These are phyloP conservation scores for Stenodema calcarata DNA, from an alignment of 2,888 invertebrate genomes.

Conservation along the genomic window DNA sequence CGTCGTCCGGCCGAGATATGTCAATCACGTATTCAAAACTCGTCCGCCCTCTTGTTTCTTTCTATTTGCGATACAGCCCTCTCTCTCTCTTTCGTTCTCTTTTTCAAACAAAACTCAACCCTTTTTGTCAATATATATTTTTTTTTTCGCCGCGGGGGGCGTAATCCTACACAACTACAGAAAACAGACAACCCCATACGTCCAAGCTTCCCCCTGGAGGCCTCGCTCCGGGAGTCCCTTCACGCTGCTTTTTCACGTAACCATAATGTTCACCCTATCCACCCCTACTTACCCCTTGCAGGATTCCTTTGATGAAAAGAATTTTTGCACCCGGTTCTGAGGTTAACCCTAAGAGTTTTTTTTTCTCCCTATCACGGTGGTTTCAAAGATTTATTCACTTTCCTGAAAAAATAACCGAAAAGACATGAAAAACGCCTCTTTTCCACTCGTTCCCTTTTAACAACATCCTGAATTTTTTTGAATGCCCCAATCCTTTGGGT, in stretches of 20 bases:
- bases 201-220: background rate
- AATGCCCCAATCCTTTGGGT: background rate
- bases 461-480: background rate
- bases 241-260: background rate
- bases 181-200: background rate
- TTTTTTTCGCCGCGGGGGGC: background rate
- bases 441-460: background rate
- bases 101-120: background rate
- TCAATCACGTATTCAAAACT: background rate
- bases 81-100: too few relatives aligned
- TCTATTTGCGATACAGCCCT: background rate
- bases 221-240: background rate
- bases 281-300: background rate
- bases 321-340: background rate
- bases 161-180: background rate
- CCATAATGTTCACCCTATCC: background rate
- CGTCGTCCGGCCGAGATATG: background rate
- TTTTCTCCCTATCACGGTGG: background rate
- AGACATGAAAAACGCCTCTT: background rate
- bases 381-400: background rate
- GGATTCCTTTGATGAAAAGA: background rate
- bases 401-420: background rate
- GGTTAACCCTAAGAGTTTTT: background rate
- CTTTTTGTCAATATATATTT: background rate
- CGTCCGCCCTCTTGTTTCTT: background rate